Base-by-base conservation (phyloP, 1,140 invertebrate species). In the Trichogramma pretiosum region DNA sequence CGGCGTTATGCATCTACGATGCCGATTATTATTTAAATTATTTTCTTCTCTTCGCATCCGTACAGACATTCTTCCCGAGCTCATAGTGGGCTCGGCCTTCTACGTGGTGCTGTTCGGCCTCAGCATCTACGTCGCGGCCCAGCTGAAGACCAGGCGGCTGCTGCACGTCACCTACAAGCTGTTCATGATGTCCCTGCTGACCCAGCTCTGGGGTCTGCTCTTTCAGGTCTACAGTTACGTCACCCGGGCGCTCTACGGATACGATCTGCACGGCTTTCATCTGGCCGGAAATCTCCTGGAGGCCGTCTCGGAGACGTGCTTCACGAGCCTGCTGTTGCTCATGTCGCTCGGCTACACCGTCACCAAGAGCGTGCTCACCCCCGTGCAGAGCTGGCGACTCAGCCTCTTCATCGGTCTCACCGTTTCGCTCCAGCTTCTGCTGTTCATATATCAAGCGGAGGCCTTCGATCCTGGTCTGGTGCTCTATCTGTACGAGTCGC, bases 301-400 rank as follows among this genome's bases (percentile, higher is more conserved):
- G 67, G 79, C 84, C 2, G 65, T 78, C 13, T 82, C 84, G 38
- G 85, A 83, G 61, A 82, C 80, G 39, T 65, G 78, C 3, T 92
- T 88, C 55, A 72, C 93, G 0, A 59, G 91, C 1, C 70, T 94
- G 24, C 71, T 95, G 21, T 70, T 95, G 18, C 65, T 95, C 14
- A 71, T 93, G 59, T 89, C 84, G 0, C 90, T 94, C 67, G 91
- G 92, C 3, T 94, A 85, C 60, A 94, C 91, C 0, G 83, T 95
- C 11, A 94, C 91, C 0, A 75, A 89, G 46, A 90, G 87, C 0
- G 65, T 86, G 2, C 67, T 94, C 11, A 83, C 84, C 17, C 77
- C 79, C 1, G 73, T 86, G 4, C 87, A 89, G 69, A 69, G 91
- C 13, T 83, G 81, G 5, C 71, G 87, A n/a, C 88, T 94, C 63